Evolutionary conservation across 2,113 vertebrate genomes (phyloP), one percentile per base, ranked within the genome.

Genomic region (Tyrannus savana): DNA sequence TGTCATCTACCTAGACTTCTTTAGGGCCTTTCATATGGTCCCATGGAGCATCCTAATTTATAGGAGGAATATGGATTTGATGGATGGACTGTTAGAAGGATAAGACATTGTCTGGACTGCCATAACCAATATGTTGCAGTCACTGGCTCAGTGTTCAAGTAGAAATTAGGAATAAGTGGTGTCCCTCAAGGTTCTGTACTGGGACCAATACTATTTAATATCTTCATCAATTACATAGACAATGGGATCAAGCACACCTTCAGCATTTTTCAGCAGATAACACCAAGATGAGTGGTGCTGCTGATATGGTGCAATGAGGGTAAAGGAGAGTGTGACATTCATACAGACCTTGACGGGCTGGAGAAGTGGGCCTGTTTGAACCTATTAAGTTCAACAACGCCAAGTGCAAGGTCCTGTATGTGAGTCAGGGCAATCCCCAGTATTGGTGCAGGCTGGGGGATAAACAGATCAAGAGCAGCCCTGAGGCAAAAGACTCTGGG

Each of bases 181-280:
- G 23, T 41, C 14, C 19, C 42, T 77, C 59, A 52, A 23, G 49
- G 14, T 8, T 37, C 25, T 2, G 1, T 46, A 13, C 12, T 30
- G 16, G 33, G 12, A 49, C 35, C 5, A 49, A n/a, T 23, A 30
- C 12, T 59, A 18, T 59, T 27, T 16, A 18, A 13, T 46, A 21
- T 15, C 24, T 30, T 92, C 5, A 27, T 21, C 24, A 35, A 1
- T 59, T 39, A 33, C 27, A 30, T 11, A 9, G 19, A 46, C 9
- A 19, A 6, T 14, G 7, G 6, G 19, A 62, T 4, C 7, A 2
- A 42, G 7, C 1, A 1, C 13, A 24, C 5, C 5, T 7, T 58
- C 28, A 44, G 11, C 13, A 72, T 63, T 1, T 49, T 33, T 81
- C 31, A 81, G 39, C 14, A 35, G 24, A 33, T 33, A 19, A 27